These are phyloP conservation scores for Acleris emargana DNA, from an alignment of 2,888 invertebrate species.

Conservation along the genomic window DNA sequence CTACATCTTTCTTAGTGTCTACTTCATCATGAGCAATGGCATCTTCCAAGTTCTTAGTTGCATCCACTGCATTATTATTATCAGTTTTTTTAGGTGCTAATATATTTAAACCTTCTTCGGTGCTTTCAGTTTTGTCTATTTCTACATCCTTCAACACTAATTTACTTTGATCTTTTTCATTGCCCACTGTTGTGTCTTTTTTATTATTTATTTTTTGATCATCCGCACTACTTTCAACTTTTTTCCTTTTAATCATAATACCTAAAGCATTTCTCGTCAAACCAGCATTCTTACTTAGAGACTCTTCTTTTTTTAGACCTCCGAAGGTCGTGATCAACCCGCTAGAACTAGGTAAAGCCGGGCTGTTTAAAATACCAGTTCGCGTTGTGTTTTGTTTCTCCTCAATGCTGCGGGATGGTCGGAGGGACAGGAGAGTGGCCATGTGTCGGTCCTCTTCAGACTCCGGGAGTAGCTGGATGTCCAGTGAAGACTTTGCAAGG, in stretches of 20 bases:
- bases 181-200: conserved; percentile 4
- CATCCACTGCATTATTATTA: conserved; percentile 19
- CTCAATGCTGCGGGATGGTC: conserved; percentile 85
- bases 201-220: conserved; percentile 24
- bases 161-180: conserved; percentile 13
- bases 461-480: conserved; percentile 91
- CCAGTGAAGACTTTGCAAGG: conserved; percentile 89
- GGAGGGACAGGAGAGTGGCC: conserved; percentile 89
- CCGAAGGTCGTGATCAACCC: conserved; percentile 77
- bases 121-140: conserved; percentile 10
- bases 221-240: conserved; percentile 35
- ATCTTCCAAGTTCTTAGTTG: background rate
- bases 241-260: conserved; percentile 63
- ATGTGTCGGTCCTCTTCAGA: conserved; percentile 90
- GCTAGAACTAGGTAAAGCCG: conserved; percentile 83
- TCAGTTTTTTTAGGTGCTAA: background rate
- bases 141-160: background rate
- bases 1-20: background rate
- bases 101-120: background rate
- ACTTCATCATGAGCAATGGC: too few relatives aligned
- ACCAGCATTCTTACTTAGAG: conserved; percentile 62
- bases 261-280: conserved; percentile 70
- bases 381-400: conserved; percentile 81
- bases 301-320: conserved; percentile 82
- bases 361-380: conserved; percentile 78